Conservation (phyloP, 2,797 vertebrate species). For the Sparus aurata region DNA sequence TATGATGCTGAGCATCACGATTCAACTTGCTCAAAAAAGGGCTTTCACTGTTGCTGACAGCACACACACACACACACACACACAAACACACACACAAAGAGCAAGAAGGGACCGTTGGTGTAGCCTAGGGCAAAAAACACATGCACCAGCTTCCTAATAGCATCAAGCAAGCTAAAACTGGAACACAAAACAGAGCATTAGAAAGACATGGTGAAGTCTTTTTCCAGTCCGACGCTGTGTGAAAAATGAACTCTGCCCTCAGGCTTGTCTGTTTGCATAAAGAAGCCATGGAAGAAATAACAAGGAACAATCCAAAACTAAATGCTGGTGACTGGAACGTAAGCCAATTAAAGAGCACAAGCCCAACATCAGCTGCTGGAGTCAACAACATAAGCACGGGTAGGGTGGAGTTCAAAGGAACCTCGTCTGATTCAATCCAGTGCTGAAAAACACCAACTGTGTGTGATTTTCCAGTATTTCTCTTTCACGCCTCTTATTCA, state of each 20-base stretch:
- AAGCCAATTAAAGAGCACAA: constrained; percentile 40
- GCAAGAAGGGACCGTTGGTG: constrained; percentile 41
- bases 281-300: constrained; percentile 29
- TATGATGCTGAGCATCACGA: constrained; percentile 67
- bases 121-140: constrained; percentile 63
- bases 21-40: constrained; percentile 69
- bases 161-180: constrained; percentile 62
- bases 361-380: constrained; percentile 18
- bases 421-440: neutral
- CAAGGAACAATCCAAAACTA: constrained; percentile 35
- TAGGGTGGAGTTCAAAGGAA: neutral
- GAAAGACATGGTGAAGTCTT: constrained; percentile 45
- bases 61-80: constrained; percentile 1
- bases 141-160: constrained; percentile 43
- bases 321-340: constrained; percentile 13
- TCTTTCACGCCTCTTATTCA: neutral
- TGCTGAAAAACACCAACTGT: constrained; percentile 20
- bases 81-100: constrained; percentile 26
- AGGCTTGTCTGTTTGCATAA: constrained; percentile 57
- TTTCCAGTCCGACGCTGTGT: constrained; percentile 48
- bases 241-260: constrained; percentile 50
- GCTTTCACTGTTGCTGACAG: constrained; percentile 60
- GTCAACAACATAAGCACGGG: constrained; percentile 16
- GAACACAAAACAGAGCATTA: constrained; percentile 66
- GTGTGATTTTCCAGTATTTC: neutral